Evolutionary conservation across 2,797 vertebrate genomes (phyloP).

Genomic region (Atherinosoma microstoma): DNA sequence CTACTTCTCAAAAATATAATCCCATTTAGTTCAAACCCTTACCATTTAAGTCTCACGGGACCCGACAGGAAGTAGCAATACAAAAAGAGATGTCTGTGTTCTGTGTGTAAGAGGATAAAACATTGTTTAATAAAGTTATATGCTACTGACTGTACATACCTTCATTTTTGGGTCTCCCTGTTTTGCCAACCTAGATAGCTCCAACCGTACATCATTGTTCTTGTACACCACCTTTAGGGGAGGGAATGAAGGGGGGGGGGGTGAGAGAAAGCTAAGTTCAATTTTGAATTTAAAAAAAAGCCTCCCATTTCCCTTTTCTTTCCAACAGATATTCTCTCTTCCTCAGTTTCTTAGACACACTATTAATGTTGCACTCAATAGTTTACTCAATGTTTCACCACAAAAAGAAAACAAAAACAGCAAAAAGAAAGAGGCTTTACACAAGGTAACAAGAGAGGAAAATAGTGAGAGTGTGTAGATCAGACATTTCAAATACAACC

Average conservation of each 20-base stretch:
- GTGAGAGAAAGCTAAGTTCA: slow-evolving; percentile 23
- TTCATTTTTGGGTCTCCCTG: slow-evolving; percentile 99
- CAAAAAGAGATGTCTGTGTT: slow-evolving; percentile 29
- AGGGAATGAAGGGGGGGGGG: neutral
- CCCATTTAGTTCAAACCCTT: slow-evolving; percentile 52
- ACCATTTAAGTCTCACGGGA: slow-evolving; percentile 25
- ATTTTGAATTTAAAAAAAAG: slow-evolving; percentile 4
- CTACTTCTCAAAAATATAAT: slow-evolving; percentile 60
- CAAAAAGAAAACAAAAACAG: neutral
- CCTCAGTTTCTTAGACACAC: slow-evolving; percentile 11
- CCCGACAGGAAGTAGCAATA: slow-evolving; percentile 32
- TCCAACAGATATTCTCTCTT: neutral
- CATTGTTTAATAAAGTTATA: slow-evolving; percentile 31
- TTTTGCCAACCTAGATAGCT: slow-evolving; percentile 96
- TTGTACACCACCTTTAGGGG: slow-evolving; percentile 94
- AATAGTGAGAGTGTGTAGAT: neutral
- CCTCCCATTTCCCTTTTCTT: neutral
- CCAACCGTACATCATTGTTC: slow-evolving; percentile 97
- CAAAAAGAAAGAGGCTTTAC: slow-evolving; percentile 16
- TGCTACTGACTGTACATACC: slow-evolving; percentile 57
- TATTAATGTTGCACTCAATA: neutral
- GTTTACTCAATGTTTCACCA: neutral
- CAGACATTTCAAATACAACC: slow-evolving; percentile 19
- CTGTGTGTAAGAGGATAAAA: slow-evolving; percentile 46
- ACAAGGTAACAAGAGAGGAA: neutral